A percentile compares a stretch with the other conserved stretches of the same genome.
Evolutionary conservation across 2,113 vertebrate genomes (phyloP).

Genomic region (Ramphastos sulfuratus): DNA sequence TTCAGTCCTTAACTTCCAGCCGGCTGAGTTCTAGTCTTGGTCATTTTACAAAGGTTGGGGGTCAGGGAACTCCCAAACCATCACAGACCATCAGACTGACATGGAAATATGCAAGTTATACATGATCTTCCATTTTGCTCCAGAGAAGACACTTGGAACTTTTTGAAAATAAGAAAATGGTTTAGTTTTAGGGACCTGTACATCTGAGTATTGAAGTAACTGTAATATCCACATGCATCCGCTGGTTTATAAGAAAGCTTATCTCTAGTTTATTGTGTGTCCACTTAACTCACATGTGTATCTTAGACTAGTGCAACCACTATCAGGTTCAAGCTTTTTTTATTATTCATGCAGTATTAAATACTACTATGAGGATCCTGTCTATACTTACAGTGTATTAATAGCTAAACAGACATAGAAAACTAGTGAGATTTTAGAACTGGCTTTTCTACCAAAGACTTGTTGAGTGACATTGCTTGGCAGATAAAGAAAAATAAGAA

Average conservation of each 20-base stretch:
- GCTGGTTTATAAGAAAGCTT: background rate
- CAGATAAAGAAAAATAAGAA: background rate
- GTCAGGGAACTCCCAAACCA: too few relatives aligned
- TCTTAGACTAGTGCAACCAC: background rate
- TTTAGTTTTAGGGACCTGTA: background rate
- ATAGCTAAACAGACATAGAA: background rate
- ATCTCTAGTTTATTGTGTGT: background rate
- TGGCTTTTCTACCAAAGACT: background rate
- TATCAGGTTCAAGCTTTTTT: background rate
- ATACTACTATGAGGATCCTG: background rate
- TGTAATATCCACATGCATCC: background rate
- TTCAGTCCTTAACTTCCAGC: too few relatives aligned
- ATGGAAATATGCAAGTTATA: background rate
- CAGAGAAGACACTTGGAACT: background rate
- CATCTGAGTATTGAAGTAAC: background rate
- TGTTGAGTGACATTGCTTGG: background rate
- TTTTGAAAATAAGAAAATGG: background rate
- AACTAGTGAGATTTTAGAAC: background rate
- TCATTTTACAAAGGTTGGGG: too few relatives aligned
- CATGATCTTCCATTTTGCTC: background rate
- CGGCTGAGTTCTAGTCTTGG: too few relatives aligned
- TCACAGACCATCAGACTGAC: too few relatives aligned
- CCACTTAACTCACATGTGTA: background rate
- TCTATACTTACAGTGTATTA: background rate
- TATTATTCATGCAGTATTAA: background rate